Conservation (phyloP, 2,888 invertebrate species). For the Orchesellides sinensis region DNA sequence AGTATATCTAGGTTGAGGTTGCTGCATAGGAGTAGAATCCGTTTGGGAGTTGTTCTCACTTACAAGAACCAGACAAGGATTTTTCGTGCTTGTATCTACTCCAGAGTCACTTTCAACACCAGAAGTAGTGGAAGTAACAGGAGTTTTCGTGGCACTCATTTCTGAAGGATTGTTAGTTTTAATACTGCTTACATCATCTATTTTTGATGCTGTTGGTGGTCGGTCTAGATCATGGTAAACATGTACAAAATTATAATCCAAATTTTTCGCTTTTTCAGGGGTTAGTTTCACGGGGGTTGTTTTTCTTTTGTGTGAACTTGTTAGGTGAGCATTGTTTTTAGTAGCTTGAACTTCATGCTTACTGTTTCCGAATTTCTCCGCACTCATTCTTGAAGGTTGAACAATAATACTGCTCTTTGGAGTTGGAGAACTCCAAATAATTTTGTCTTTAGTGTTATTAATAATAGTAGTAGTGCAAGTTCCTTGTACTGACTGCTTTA, state of each 20-base stretch:
- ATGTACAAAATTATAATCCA: slow-evolving; percentile 42
- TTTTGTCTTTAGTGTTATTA: neutral
- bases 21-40: slow-evolving; percentile 51
- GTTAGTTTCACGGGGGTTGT: slow-evolving; percentile 61
- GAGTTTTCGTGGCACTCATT: slow-evolving; percentile 19
- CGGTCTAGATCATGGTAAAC: slow-evolving; percentile 14
- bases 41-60: slow-evolving; percentile 28
- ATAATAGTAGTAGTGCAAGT: neutral
- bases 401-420: no score
- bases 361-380: neutral
- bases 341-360: no score
- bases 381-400: neutral
- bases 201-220: neutral
- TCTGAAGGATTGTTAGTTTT: neutral
- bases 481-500: neutral
- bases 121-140: neutral
- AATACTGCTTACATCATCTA: neutral
- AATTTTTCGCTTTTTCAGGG: slow-evolving; percentile 60
- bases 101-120: neutral
- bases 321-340: no score
- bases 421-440: neutral
- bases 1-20: neutral
- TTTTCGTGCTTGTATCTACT: neutral
- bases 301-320: slow-evolving; percentile 47
- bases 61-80: neutral